Evolutionary conservation across 2,797 vertebrate genomes (phyloP).

Genomic region (Phylloscopus collybita): DNA sequence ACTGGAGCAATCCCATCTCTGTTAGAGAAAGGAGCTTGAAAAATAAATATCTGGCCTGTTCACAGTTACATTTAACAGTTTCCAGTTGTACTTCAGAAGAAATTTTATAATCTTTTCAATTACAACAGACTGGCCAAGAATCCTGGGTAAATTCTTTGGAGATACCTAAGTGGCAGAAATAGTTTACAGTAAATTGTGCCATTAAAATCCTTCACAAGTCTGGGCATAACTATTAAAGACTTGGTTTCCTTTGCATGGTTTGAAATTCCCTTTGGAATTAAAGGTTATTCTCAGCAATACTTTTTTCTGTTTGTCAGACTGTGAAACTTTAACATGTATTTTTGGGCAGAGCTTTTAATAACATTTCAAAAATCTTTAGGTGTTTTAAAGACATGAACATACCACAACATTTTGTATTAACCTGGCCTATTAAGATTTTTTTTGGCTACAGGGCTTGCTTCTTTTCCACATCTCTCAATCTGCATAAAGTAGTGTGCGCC

Average conservation of each 20-base stretch:
- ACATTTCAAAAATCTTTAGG: slow-evolving; percentile 43
- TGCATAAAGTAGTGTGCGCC: rapidly evolving
- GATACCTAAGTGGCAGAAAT: slow-evolving; percentile 1
- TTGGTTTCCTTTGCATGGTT: slow-evolving; percentile 31
- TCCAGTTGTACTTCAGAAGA: slow-evolving; percentile 1
- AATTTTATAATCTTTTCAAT: slow-evolving; percentile 22
- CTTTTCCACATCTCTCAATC: background rate
- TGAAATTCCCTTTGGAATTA: slow-evolving; percentile 36
- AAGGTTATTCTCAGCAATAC: slow-evolving; percentile 4
- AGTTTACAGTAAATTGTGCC: background rate
- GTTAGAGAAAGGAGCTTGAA: background rate
- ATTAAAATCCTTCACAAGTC: slow-evolving; percentile 30
- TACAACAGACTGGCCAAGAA: slow-evolving; percentile 27
- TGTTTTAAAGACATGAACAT: background rate
- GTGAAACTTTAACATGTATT: background rate
- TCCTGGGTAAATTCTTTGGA: slow-evolving; percentile 22
- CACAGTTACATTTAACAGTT: background rate
- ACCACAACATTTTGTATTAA: background rate
- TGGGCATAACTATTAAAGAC: slow-evolving; percentile 20
- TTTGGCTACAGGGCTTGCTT: background rate
- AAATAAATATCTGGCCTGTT: background rate
- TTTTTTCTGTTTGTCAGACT: slow-evolving; percentile 10
- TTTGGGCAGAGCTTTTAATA: slow-evolving; percentile 21
- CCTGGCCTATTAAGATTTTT: background rate
- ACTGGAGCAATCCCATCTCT: background rate